Evolutionary conservation across 2,888 invertebrate genomes (phyloP), one percentile per base, ranked within the genome.

Genomic region (Phlogophora meticulosa): DNA sequence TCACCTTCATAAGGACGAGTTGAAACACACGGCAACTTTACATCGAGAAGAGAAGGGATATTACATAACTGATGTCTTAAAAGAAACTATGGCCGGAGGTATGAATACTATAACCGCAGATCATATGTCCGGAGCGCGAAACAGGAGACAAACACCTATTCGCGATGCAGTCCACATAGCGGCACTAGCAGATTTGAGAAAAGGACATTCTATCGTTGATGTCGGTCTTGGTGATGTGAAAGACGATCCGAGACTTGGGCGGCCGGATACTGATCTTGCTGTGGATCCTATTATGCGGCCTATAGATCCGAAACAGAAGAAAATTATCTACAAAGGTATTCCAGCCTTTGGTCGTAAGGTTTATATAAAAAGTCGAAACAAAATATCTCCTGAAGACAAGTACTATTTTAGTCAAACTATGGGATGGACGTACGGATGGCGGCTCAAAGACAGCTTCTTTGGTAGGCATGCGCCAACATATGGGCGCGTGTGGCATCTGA

Each of bases 341-440:
- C 90, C 91, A 4, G 36, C 46, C 7, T 88, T 78, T 68, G 91
- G 91, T 0, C 83, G 90, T 3, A 36, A 70, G 56, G 86, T 74
- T 4, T 91, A 91, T 75, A 74, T 91, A 60, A 86, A 86, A 58
- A 77, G 55, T 9, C 83, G 91, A 57, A 68, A 61, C 57, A 82
- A 78, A 60, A 84, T 84, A 4, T 20, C 70, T 17, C 90, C 90
- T 0, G 91, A 91, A 60, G 65, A 86, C 9, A 90, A 86, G 68
- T 91, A 83, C 61, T 91, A 91, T 57, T 89, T 89, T 53, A 74
- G 46, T 20, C 87, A 88, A 73, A 70, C 79, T 13, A 73, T 53
- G 58, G 85, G 81, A 0, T 87, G 87, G 87, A 80, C 72, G 9
- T 90, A 85, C 36, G 91, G 91, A 0, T 91, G 90, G 90, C 82